These are phyloP conservation scores for Phalacrocorax brasilianus DNA, from an alignment of 2,113 vertebrate species.

Conservation along the genomic window DNA sequence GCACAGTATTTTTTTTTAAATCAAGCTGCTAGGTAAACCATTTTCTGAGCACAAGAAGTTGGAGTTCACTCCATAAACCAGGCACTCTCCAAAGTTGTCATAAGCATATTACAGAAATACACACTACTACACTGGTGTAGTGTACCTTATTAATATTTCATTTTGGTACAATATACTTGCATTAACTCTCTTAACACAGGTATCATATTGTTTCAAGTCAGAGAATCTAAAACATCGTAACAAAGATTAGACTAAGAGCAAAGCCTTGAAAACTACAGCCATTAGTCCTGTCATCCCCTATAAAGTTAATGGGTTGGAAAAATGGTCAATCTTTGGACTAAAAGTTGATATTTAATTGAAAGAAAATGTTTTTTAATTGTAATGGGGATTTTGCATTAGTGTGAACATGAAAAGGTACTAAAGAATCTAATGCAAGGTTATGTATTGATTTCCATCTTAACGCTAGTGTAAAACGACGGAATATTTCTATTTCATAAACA, in stretches of 20 bases:
- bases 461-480: neutral
- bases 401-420: conserved; percentile 46
- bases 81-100: conserved; percentile 46
- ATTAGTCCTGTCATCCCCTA: conserved; percentile 66
- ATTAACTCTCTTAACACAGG: conserved; percentile 67
- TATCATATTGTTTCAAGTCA: conserved; percentile 64
- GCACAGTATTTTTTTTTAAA: neutral
- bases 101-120: conserved; percentile 54
- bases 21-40: conserved; percentile 9
- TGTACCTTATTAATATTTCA: conserved; percentile 67
- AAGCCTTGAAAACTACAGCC: conserved; percentile 64
- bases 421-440: conserved; percentile 14
- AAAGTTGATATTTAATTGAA: conserved; percentile 77
- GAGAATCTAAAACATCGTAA: conserved; percentile 47
- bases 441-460: conserved; percentile 9
- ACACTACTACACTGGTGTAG: conserved; percentile 21
- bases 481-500: conserved; percentile 31
- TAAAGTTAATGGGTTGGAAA: conserved; percentile 74
- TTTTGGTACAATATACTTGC: conserved; percentile 63
- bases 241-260: conserved; percentile 66
- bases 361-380: conserved; percentile 72
- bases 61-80: conserved; percentile 51
- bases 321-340: conserved; percentile 69
- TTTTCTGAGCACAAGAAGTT: conserved; percentile 44
- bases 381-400: conserved; percentile 55